Percentiles rank a stretch among this genome's conserved stretches.
Conservation (phyloP, 2,888 invertebrate genomes). For the Agonopterix alstromeriana region DNA sequence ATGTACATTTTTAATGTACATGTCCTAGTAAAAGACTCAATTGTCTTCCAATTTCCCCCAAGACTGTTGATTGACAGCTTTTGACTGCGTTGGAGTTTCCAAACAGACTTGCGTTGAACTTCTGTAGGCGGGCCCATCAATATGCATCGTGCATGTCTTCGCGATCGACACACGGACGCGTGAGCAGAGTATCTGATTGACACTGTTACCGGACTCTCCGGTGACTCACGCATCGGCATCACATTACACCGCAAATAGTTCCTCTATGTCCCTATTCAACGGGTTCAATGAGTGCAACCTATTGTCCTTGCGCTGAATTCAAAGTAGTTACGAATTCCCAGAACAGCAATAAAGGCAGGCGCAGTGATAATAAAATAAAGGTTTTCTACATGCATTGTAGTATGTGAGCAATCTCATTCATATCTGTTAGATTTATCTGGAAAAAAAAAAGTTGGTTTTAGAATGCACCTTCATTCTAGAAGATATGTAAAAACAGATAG, state of each 20-base stretch:
- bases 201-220: constrained; percentile 54
- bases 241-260: constrained; percentile 51
- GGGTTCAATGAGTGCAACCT: constrained; percentile 53
- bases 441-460: background rate
- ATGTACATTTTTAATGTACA: too few relatives aligned
- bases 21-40: too few relatives aligned
- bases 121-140: constrained; percentile 49
- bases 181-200: constrained; percentile 55
- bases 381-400: constrained; percentile 2
- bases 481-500: too few relatives aligned
- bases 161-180: constrained; percentile 49
- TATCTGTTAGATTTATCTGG: background rate
- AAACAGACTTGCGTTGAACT: constrained; percentile 27
- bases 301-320: constrained; percentile 66
- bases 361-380: constrained; percentile 12
- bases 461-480: too few relatives aligned
- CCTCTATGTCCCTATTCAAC: constrained; percentile 62
- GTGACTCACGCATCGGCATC: constrained; percentile 62
- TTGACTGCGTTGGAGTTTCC: constrained; percentile 36
- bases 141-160: constrained; percentile 45
- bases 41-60: background rate
- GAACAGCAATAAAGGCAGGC: constrained; percentile 44
- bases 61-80: constrained; percentile 28
- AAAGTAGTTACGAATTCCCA: constrained; percentile 44
- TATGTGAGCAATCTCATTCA: background rate